Base-by-base conservation (phyloP, 2,888 invertebrate genomes). In the Bruchidius siliquastri region DNA sequence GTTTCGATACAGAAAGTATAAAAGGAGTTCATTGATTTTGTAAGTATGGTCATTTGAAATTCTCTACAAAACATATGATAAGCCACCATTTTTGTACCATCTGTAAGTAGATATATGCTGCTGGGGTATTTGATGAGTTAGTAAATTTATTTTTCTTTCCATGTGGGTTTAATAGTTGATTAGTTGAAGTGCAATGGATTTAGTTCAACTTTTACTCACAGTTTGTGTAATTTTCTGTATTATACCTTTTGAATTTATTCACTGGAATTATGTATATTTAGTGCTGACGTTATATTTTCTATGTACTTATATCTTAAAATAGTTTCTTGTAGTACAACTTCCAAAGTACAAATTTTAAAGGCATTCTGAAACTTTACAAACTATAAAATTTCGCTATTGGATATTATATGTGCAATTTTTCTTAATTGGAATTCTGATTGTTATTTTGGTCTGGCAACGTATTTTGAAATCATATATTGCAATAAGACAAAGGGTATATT, bases 291-390 rank as follows among this genome's bases (percentile, higher is more conserved):
- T 13, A 4, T 49, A 49, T 49, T 49, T 49, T 26, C 26, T 26
- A 26, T 49, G 49, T 49, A 49, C 49, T 49, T 49, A 49, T 49
- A 49, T 49, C 49, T 49, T 49, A 49, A 49, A 49, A 49, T 49
- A 49, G 49, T 49, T 49, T 49, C 49, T 49, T 69, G 69, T 69
- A 69, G 69, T 69, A 69, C 69, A 69, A 69, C 22, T 20, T 22
- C 0, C 4, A 69, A 69, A 69, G 69, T 69, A 69, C 69, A 69
- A 69, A 69, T 69, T 49, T 49, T 22, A 69, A 69, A 69, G 26
- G 21, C 69, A 69, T n/a, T 22, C n/a, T 69, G 26, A 69, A 69
- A 69, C 69, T 69, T 69, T 69, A 69, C n/a, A 69, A 69, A 69
- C 69, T 69, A 69, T 69, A 69, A 69, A 69, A 30, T 30, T 30